Base-by-base conservation (phyloP, 2,797 vertebrate species). In the Amblyopsis hoosieri region DNA sequence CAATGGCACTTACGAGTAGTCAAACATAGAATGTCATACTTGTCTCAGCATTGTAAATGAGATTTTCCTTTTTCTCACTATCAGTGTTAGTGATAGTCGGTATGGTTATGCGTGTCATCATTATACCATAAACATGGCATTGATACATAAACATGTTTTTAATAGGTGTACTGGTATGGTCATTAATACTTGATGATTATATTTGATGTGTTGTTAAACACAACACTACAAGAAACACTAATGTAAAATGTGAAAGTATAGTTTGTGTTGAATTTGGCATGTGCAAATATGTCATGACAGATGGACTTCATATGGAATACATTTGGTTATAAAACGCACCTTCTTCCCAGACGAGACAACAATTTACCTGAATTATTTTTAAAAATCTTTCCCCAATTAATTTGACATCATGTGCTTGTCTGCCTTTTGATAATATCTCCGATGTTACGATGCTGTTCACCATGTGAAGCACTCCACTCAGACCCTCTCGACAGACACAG, bases 401-500 rank as follows among this genome's bases (percentile, higher is more conserved):
- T 78, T 62, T 58, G 54, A 54, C 23, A 49, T 23, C 23, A 49
- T 23, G 5, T 53, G 60, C 64, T 64, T 74, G 64, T 71, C 62
- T 46, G 2, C 31, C 56, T 63, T 58, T 60, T 47, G 50, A 58
- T 51, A 61, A 78, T 45, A 53, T 31, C 10, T 57, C 52, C 23
- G 57, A 56, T 58, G 37, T 19, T 56, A 62, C 57, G 3, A 63
- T 52, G 3, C 46, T 17, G 12, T 60, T 51, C 63, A 51, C 60
- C 59, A 70, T 53, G 53, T 75, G 74, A 77, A 72, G 56, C 62
- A 71, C 64, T 47, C 62, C 19, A 54, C 12, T 47, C 62, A 56
- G 66, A 75, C 84, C 67, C 72, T 85, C 51, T 50, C 57, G 48
- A 66, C 51, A 60, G 48, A 66, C 51, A 60, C 1, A 10, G 62